Base-by-base conservation (phyloP, 2,113 vertebrate genomes). In the Cairina moschata region DNA sequence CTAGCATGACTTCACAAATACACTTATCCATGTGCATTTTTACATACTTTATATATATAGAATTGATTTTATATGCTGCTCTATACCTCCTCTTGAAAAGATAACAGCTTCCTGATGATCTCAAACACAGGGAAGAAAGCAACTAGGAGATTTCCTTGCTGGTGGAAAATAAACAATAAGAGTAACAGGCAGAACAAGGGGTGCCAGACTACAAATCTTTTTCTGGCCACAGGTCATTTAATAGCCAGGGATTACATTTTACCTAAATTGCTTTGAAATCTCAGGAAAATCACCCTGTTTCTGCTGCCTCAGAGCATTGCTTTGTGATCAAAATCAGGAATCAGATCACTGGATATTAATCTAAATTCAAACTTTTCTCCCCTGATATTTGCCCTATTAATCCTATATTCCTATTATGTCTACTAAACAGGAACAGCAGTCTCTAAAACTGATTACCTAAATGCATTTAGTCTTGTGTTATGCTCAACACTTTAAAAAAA, bases 391-490 rank as follows among this genome's bases (percentile, higher is more conserved):
- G 23, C 22, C 34, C 60, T 76, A 75, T 56, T 90, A 63, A 91
- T 68, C 91, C 72, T 34, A 48, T 52, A 88, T 52, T 91, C 38
- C 29, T 67, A 44, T 69, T 71, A 63, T 0, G 1, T 25, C 68
- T 42, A 56, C 29, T 65, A 86, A 77, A 42, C 20, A 78, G 68
- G 62, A 90, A 68, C 13, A 65, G 42, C 31, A 56, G 12, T 46
- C 83, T 81, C 52, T 56, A 67, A 78, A 94, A 93, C 17, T 72
- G 55, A 81, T 72, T 83, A 75, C 60, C 80, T 67, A 92, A 90
- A 86, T 25, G 25, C 60, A 72, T 72, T 90, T 81, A 44, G 75
- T 71, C 65, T 68, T 82, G 76, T 48, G 44, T 81, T 88, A 71
- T 22, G 71, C 22, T 81, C 63, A 60, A 34, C 18, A 68, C 26